These are phyloP conservation scores for Plectrocnemia conspersa DNA, from an alignment of 1,140 invertebrate genomes.

Conservation along the genomic window DNA sequence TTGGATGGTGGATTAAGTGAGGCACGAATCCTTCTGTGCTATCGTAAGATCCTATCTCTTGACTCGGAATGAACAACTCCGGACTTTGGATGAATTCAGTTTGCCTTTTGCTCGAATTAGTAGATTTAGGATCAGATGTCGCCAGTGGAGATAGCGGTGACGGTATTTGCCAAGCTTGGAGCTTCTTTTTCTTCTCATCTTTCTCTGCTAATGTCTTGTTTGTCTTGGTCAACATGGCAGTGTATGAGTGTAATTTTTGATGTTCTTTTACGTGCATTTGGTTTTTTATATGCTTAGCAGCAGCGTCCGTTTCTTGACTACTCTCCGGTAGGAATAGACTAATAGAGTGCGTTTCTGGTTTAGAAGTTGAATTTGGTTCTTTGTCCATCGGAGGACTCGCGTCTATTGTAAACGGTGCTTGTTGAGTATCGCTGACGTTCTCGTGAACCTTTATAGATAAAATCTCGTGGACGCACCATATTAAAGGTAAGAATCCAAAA, in stretches of 20 bases:
- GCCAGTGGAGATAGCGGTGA: constrained; percentile 20
- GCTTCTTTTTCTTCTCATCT: constrained; percentile 10
- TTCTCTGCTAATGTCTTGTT: background rate
- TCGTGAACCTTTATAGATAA: constrained; percentile 28
- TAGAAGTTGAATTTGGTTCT: constrained; percentile 2
- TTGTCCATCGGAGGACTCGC: background rate
- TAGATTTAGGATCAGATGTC: constrained; percentile 26
- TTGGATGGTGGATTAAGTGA: constrained; percentile 20
- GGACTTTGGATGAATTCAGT: constrained; percentile 8
- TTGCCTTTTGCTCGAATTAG: constrained; percentile 34
- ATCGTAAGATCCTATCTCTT: constrained; percentile 29
- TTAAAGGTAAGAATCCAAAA: constrained; percentile 10
- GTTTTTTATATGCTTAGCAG: constrained; percentile 13
- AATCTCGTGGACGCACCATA: constrained; percentile 28
- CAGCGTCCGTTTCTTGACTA: constrained; percentile 5
- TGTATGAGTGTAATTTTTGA: constrained; percentile 19
- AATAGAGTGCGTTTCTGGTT: constrained; percentile 10
- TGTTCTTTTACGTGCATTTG: constrained; percentile 25
- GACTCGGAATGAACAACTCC: constrained; percentile 25
- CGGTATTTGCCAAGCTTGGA: constrained; percentile 32
- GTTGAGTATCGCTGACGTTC: constrained; percentile 22
- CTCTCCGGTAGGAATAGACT: constrained; percentile 1
- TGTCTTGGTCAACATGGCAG: constrained; percentile 13
- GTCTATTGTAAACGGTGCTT: constrained; percentile 14
- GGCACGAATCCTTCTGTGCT: constrained; percentile 27